Conservation (phyloP, 1,140 invertebrate species). For the Drosophila seguyi region DNA sequence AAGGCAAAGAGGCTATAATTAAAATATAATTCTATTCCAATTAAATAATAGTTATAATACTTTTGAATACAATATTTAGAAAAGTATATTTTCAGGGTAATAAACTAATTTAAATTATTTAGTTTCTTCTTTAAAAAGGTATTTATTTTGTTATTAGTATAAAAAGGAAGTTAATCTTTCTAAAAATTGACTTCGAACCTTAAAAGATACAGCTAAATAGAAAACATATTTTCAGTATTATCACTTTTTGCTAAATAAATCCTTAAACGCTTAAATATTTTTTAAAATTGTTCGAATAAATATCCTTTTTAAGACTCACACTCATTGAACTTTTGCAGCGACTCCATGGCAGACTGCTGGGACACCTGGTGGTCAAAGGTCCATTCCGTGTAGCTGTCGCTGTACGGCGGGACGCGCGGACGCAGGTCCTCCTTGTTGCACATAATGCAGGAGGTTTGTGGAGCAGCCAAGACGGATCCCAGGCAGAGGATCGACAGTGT, state of each 20-base stretch:
- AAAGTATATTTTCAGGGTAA: too few species aligned
- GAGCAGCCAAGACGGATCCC: constrained; percentile 43
- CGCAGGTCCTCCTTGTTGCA: constrained; percentile 74
- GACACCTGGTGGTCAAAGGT: constrained; percentile 81
- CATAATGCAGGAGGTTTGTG: constrained; percentile 71
- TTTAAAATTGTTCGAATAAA: too few species aligned
- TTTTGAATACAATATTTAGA: background rate
- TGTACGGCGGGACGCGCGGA: constrained; percentile 30
- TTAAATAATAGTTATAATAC: background rate
- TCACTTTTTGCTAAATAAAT: background rate
- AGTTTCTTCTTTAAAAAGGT: too few species aligned
- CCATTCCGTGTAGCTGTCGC: constrained; percentile 66
- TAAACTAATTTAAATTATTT: too few species aligned
- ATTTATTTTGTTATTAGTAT: too few species aligned
- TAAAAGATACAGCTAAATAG: too few species aligned
- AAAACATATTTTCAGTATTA: too few species aligned
- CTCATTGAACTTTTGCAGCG: constrained; percentile 67
- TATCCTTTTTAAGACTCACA: constrained; percentile 33
- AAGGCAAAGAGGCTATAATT: background rate
- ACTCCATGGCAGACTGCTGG: constrained; percentile 67
- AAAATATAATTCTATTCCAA: background rate
- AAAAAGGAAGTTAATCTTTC: too few species aligned
- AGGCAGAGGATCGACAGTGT: constrained; percentile 28
- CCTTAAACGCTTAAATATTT: background rate
- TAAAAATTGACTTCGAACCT: too few species aligned